These are phyloP conservation scores for Meriones unguiculatus DNA, from an alignment of 2,113 vertebrate genomes.

Conservation along the genomic window DNA sequence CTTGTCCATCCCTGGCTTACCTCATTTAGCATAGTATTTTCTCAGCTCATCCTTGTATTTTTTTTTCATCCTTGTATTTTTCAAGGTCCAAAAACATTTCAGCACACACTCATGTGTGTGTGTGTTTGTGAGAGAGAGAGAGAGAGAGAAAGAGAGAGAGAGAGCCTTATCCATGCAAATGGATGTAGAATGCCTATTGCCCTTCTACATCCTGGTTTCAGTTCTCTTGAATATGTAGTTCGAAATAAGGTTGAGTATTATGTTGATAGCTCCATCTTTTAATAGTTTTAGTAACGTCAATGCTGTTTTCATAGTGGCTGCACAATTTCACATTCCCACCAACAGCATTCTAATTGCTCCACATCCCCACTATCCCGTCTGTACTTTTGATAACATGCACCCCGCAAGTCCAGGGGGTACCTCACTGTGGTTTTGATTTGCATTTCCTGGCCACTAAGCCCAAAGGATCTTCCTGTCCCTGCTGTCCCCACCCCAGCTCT, in stretches of 20 bases:
- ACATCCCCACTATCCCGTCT: too few species aligned
- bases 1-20: not conserved
- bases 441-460: not conserved
- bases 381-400: not conserved
- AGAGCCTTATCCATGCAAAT: not conserved
- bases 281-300: not conserved
- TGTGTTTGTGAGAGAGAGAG: not conserved
- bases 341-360: not conserved
- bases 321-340: not conserved
- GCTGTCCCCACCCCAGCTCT: not conserved
- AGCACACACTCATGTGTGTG: not conserved
- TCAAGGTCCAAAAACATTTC: not conserved
- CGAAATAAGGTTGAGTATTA: too few species aligned
- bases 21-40: not conserved
- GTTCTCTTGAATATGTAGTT: not conserved
- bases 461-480: not conserved
- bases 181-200: too few species aligned
- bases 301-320: not conserved
- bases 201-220: not conserved
- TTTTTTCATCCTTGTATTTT: not conserved
- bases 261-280: not conserved
- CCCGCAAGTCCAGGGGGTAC: not conserved
- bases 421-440: not conserved
- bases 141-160: too few species aligned
- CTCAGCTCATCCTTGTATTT: not conserved